A percentile compares a stretch with the other conserved stretches of the same genome.
Conservation (phyloP, 2,888 invertebrate species). For the Drosophila flavopinicola region DNA sequence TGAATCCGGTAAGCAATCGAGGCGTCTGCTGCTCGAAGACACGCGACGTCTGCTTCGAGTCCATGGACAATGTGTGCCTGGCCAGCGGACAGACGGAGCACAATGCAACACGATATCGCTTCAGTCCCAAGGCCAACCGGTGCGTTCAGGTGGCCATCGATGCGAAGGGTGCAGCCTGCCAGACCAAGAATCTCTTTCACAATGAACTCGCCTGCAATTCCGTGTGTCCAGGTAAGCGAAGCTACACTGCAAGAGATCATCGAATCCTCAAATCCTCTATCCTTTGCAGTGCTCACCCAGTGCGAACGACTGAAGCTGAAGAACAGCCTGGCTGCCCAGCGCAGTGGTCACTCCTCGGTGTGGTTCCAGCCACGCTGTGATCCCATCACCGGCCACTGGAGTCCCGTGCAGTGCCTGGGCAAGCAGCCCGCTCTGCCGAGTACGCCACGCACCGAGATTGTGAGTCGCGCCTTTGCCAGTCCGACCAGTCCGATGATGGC, state of each 20-base stretch:
- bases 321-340: slow-evolving; percentile 89
- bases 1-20: slow-evolving; percentile 92
- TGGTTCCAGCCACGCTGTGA: slow-evolving; percentile 91
- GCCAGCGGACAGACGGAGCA: slow-evolving; percentile 79
- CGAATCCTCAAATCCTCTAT: background rate
- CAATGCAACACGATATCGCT: slow-evolving; percentile 88
- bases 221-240: slow-evolving; percentile 90
- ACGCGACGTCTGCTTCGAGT: slow-evolving; percentile 92
- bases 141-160: slow-evolving; percentile 88
- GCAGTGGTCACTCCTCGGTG: slow-evolving; percentile 85
- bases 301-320: slow-evolving; percentile 92
- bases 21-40: slow-evolving; percentile 96
- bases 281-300: slow-evolving; percentile 88
- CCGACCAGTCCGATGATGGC: no score
- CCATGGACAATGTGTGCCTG: slow-evolving; percentile 87
- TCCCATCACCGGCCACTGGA: slow-evolving; percentile 90
- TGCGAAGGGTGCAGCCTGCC: slow-evolving; percentile 89
- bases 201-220: slow-evolving; percentile 91
- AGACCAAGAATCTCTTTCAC: slow-evolving; percentile 94
- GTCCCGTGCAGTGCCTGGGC: slow-evolving; percentile 92
- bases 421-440: slow-evolving; percentile 82
- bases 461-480: slow-evolving; percentile 65
- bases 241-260: no score
- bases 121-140: slow-evolving; percentile 90
- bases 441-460: slow-evolving; percentile 41